Conservation (phyloP, 2,113 vertebrate genomes). For the Prionailurus viverrinus region DNA sequence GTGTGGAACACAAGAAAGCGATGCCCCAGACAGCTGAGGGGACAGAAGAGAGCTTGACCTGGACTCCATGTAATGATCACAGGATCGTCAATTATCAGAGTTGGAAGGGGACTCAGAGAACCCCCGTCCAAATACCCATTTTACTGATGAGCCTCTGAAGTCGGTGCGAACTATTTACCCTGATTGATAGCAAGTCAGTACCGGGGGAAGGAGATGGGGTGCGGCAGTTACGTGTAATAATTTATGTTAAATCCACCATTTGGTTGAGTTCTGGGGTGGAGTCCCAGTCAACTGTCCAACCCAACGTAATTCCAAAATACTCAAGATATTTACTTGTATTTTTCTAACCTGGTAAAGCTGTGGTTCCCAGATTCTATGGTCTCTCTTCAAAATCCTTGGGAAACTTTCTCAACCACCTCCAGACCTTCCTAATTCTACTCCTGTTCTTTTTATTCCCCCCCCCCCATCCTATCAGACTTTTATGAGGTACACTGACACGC, state of each 20-base stretch:
- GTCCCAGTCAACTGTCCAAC: neutral
- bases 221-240: neutral
- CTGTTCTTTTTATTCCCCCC: neutral
- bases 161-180: neutral
- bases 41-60: neutral
- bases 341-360: neutral
- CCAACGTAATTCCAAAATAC: neutral
- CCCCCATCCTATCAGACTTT: neutral
- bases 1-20: neutral
- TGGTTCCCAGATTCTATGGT: neutral
- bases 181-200: neutral
- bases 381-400: neutral
- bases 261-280: neutral
- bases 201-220: fast-evolving
- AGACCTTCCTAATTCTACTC: neutral
- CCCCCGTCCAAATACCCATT: neutral
- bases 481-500: neutral
- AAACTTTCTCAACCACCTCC: neutral
- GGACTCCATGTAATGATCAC: neutral
- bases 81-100: neutral
- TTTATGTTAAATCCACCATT: neutral
- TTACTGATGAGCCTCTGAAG: neutral
- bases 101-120: neutral
- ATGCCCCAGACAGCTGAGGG: neutral
- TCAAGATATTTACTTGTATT: neutral